Evolutionary conservation across 2,113 vertebrate species (phyloP), one percentile per base, ranked within the genome.

Genomic region (Phylloscopus trochiloides): DNA sequence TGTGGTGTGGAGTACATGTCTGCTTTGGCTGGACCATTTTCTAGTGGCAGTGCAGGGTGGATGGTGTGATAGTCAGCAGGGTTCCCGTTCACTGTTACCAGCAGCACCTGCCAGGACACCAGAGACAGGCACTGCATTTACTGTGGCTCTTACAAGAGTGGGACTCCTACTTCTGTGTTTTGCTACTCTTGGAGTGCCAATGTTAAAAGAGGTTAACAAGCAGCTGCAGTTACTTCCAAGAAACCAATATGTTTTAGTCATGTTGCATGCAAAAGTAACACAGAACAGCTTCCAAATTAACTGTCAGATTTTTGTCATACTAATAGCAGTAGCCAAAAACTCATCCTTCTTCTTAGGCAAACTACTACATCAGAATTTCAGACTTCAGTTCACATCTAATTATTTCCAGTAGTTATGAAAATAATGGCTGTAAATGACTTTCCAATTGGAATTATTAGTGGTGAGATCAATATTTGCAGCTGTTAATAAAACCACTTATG

Each of bases 1-100:
- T 99, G 99, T 0, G 99, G 99, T 42, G 98, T 99, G 67, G 99
- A 99, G 90, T 99, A 99, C 86, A 99, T 14, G 67, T 99, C 99
- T n/a, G 98, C 83, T 94, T 98, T 98, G 83, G 98, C 97, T 0
- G 99, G 99, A n/a, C 99, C 99, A 3, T 99, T 99, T 72, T 99
- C 99, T 20, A 98, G 82, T 0, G 98, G 97, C 36, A 98, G 97
- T 3, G 96, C 79, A 1, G 99, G 97, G 52, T 97, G 98, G 78
- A 98, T 98, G 74, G 94, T 97, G 88, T 98, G 98, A 50, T 99
- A 99, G 82, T 99, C 99, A 88, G 99, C 97, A 8, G 99, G 99
- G 22, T 98, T 99, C 75, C 99, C 99, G 0, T 99, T 99, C 92
- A 98, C 98, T 9, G 98, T 99, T 7, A 99, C 98, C 58, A 99